Base-by-base conservation (phyloP, 2,888 invertebrate genomes). In the Trichopria drosophilae region DNA sequence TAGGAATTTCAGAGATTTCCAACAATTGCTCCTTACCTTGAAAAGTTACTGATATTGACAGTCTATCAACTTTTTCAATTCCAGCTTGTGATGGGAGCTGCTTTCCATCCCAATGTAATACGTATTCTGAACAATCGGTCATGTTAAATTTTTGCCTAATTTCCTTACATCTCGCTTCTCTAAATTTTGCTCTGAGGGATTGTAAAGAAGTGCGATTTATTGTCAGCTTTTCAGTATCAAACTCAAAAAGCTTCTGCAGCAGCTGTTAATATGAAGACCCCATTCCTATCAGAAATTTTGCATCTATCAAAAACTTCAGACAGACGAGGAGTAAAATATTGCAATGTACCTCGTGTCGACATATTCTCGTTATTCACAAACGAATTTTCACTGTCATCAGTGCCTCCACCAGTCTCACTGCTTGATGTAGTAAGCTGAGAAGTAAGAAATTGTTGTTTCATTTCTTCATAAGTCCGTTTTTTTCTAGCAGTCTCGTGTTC, bases 51-150 rank as follows among this genome's bases (percentile, higher is more conserved):
- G n/a, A n/a, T n/a, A n/a, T n/a, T n/a, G n/a, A n/a, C n/a, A n/a
- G n/a, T 6, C 28, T 28, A 4, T 28, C 28, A 12, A 28, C 28
- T 4, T 3, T 28, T 13, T 3, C 3, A 4, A 28, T 4, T 4
- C 6, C 28, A 28, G 28, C 13, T 28, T 12, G 13, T 12, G 28
- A 28, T 12, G 28, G 28, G n/a, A 34, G 19, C 16, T 19, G 4
- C n/a, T 34, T 34, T 15, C 34, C 34, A 15, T 34, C 34, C 15
- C 34, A 34, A 19, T 34, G 34, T 19, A 34, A 16, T n/a, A 34
- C n/a, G n/a, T n/a, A n/a, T n/a, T n/a, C 34, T 3, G 20, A 18
- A 34, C 34, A 12, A 34, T 34, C 7, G 18, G 18, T 34, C n/a
- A n/a, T 16, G 19, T 19, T 32, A 18, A 32, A 3, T 19, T 32